Evolutionary conservation across 1,140 invertebrate genomes (phyloP).

Genomic region (Mactra quadrangularis): DNA sequence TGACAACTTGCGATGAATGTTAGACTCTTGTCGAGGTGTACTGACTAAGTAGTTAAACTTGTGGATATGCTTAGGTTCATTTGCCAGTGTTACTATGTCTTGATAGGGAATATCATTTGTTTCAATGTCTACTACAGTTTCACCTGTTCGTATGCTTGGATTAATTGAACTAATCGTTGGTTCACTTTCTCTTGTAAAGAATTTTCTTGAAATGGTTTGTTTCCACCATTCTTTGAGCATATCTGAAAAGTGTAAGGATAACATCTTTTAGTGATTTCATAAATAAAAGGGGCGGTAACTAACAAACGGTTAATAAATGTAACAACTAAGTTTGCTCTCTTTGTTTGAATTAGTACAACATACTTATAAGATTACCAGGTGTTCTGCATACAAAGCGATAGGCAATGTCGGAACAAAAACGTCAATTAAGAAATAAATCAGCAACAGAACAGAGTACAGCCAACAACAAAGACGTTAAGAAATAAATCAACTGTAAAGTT

Average conservation of each 20-base stretch:
- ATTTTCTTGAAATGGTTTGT: neutral
- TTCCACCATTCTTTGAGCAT: conserved; percentile 17
- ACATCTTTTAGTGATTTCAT: no score
- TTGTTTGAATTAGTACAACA: no score
- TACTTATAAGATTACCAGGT: no score
- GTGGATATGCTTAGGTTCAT: neutral
- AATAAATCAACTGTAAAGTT: no score
- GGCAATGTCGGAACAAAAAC: no score
- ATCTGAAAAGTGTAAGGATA: conserved; percentile 30
- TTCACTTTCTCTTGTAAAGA: neutral
- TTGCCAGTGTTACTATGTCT: conserved; percentile 5
- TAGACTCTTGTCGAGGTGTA: neutral
- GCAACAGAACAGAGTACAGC: no score
- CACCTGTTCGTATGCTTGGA: neutral
- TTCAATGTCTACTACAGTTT: conserved; percentile 8
- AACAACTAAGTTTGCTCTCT: no score
- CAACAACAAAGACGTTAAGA: no score
- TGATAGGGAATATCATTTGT: neutral
- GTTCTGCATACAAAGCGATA: no score
- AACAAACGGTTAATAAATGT: no score
- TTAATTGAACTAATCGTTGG: neutral
- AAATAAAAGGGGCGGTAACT: no score
- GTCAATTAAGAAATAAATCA: no score
- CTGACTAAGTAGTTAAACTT: neutral
- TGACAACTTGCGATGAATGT: neutral